phyloP scores from a whole-genome alignment of 2,888 invertebrate genomes.

The Hecatera dysodea region DNA sequence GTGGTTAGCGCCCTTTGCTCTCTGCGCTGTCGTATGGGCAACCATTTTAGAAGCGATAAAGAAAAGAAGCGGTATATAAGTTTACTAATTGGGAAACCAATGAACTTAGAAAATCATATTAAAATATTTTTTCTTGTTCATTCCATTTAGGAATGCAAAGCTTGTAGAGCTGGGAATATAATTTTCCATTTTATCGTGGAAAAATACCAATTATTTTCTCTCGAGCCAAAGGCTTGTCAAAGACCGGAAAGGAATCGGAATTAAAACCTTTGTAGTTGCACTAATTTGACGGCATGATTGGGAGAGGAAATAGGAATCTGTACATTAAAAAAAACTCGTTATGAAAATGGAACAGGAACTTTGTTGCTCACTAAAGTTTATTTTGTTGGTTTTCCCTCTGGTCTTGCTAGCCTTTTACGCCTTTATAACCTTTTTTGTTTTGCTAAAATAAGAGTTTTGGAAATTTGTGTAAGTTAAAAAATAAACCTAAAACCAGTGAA shows the following conservation, averaged over 20 bases:
- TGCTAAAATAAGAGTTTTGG: no score
- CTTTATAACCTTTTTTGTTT: no score
- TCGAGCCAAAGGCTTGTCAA: constrained; percentile 43
- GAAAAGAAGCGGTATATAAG: neutral
- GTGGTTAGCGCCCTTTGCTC: no score
- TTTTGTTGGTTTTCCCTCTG: neutral
- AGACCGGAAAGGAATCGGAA: constrained; percentile 21
- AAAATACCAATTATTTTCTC: constrained; percentile 45
- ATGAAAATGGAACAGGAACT: neutral
- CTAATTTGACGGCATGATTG: constrained; percentile 29
- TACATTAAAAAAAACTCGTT: neutral
- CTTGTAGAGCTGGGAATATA: constrained; percentile 16
- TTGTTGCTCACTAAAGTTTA: constrained; percentile 5
- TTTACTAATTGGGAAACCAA: neutral
- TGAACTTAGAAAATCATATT: neutral
- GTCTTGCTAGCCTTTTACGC: no score
- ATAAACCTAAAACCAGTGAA: no score
- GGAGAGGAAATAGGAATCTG: neutral
- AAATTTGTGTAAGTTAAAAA: no score
- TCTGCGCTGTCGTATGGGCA: no score
- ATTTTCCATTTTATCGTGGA: constrained; percentile 1
- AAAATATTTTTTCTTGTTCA: neutral
- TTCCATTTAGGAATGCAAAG: constrained; percentile 18
- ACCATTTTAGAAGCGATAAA: no score
- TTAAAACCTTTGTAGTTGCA: constrained; percentile 27